phyloP scores from a whole-genome alignment of 2,797 vertebrate genomes.

The Pampus argenteus region DNA sequence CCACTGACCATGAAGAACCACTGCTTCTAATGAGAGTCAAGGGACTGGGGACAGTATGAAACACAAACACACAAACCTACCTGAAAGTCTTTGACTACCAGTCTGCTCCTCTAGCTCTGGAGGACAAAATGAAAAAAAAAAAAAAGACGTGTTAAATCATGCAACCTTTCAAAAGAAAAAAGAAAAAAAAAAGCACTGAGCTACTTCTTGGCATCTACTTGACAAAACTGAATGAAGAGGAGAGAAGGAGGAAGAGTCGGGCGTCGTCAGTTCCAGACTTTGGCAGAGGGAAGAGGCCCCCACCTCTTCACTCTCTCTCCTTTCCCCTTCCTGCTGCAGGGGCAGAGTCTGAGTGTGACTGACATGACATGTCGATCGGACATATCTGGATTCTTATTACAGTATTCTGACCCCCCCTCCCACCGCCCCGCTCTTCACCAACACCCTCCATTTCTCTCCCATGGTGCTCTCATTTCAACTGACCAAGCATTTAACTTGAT shows the following conservation, averaged over 20 bases:
- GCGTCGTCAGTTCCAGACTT: slow-evolving; percentile 51
- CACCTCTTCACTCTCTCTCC: slow-evolving; percentile 43
- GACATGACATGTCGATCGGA: slow-evolving; percentile 56
- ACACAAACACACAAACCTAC: slow-evolving; percentile 89
- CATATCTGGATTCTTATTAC: slow-evolving; percentile 77
- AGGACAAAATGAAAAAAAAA: slow-evolving; percentile 34
- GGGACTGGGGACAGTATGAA: slow-evolving; percentile 75
- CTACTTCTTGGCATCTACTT: slow-evolving; percentile 87
- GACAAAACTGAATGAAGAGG: slow-evolving; percentile 84
- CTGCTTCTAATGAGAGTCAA: slow-evolving; percentile 65
- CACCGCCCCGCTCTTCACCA: not conserved
- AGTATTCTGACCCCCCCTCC: slow-evolving; percentile 72
- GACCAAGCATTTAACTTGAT: slow-evolving; percentile 90
- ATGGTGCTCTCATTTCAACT: slow-evolving; percentile 91
- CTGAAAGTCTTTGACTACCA: slow-evolving; percentile 84
- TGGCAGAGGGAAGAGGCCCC: slow-evolving; percentile 55
- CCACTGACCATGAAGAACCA: slow-evolving; percentile 67
- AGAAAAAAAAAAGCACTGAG: slow-evolving; percentile 86
- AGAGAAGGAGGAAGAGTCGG: slow-evolving; percentile 70
- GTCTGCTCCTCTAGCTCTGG: slow-evolving; percentile 64
- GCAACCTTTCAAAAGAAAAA: slow-evolving; percentile 78
- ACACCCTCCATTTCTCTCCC: slow-evolving; percentile 78
- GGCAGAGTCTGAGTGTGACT: slow-evolving; percentile 59
- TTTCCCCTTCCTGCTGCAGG: slow-evolving; percentile 67
- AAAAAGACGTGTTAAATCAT: slow-evolving; percentile 77